Conservation (phyloP, 2,113 vertebrate species). For the Phylloscopus whistleri region DNA sequence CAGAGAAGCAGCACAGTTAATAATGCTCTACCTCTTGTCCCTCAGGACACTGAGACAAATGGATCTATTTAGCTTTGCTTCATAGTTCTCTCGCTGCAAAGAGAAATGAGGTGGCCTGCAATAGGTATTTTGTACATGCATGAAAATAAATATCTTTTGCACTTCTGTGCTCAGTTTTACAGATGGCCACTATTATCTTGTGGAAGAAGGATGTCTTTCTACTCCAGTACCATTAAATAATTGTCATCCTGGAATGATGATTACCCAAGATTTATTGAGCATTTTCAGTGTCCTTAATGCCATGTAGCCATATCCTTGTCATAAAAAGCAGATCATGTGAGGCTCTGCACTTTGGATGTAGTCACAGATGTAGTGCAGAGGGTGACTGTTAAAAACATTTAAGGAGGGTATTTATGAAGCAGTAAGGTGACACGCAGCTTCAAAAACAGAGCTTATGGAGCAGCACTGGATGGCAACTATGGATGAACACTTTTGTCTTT, state of each 20-base stretch:
- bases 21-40: background rate
- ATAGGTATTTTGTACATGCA: background rate
- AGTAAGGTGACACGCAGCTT: background rate
- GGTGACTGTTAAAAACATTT: background rate
- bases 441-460: background rate
- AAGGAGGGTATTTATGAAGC: background rate
- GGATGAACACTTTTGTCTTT: background rate
- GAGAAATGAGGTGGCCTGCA: background rate
- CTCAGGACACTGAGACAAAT: background rate
- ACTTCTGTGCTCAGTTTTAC: background rate
- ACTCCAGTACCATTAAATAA: background rate
- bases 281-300: slow-evolving; percentile 12
- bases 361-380: background rate
- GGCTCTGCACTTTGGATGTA: background rate
- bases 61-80: background rate
- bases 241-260: background rate
- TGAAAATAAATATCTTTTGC: background rate
- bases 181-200: background rate
- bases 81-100: background rate
- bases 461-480: background rate
- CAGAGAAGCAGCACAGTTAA: background rate
- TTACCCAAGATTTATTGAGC: background rate
- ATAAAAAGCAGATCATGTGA: background rate
- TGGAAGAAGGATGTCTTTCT: background rate
- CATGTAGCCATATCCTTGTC: background rate